Evolutionary conservation across 2,888 invertebrate genomes (phyloP).

Genomic region (Mesorhabditis sp.): DNA sequence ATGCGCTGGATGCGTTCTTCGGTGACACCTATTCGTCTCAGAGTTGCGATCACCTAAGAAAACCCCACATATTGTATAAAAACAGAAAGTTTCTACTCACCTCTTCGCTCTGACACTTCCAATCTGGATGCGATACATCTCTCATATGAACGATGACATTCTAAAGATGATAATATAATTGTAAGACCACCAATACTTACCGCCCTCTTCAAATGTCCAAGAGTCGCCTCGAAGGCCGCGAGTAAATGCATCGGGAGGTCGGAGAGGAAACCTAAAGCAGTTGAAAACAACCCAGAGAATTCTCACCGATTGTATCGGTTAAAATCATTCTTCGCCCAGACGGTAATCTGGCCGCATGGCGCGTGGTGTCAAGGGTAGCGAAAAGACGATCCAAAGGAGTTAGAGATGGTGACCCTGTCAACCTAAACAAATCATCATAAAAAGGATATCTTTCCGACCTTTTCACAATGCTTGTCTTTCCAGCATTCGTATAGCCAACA

Average conservation of each 20-base stretch:
- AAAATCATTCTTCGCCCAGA: slow-evolving; percentile 68
- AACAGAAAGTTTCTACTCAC: slow-evolving; percentile 58
- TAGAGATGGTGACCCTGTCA: slow-evolving; percentile 70
- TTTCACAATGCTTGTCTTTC: slow-evolving; percentile 51
- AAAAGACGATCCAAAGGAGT: slow-evolving; percentile 74
- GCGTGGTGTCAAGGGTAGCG: slow-evolving; percentile 80
- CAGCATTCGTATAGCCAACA: slow-evolving; percentile 53
- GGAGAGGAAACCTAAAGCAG: slow-evolving; percentile 70
- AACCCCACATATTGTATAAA: neutral
- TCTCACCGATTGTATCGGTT: slow-evolving; percentile 72
- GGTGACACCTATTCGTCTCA: slow-evolving; percentile 59
- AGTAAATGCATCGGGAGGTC: slow-evolving; percentile 76
- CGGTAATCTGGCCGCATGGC: slow-evolving; percentile 69
- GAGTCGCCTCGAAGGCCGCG: slow-evolving; percentile 75
- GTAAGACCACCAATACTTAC: slow-evolving; percentile 57
- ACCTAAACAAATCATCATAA: slow-evolving; percentile 58
- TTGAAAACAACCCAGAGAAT: neutral
- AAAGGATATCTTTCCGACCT: slow-evolving; percentile 12
- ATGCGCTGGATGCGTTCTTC: slow-evolving; percentile 32
- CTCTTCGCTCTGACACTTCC: slow-evolving; percentile 69
- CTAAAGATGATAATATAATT: slow-evolving; percentile 61
- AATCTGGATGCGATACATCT: slow-evolving; percentile 75
- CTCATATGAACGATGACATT: slow-evolving; percentile 76
- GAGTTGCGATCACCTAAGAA: slow-evolving; percentile 65
- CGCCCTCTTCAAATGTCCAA: slow-evolving; percentile 76